Evolutionary conservation across 1,140 invertebrate species (phyloP).

Genomic region (Rhagoletis pomonella): DNA sequence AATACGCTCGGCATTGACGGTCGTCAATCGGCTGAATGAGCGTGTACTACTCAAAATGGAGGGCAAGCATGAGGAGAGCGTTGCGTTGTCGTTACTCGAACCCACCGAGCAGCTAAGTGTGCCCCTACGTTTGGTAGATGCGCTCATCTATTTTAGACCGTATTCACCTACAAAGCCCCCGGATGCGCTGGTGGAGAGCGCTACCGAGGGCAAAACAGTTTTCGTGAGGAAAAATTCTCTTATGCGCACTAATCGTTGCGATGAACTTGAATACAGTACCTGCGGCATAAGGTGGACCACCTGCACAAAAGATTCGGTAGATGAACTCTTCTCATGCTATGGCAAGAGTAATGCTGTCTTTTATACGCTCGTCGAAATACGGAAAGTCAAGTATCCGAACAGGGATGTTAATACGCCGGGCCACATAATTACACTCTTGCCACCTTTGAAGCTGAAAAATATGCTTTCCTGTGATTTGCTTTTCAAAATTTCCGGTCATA

Average conservation of each 20-base stretch:
- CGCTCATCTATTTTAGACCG: slow-evolving; percentile 65
- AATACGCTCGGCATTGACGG: slow-evolving; percentile 90
- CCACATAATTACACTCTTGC: slow-evolving; percentile 88
- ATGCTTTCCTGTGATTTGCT: slow-evolving; percentile 84
- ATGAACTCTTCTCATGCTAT: slow-evolving; percentile 64
- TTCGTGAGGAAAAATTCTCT: slow-evolving; percentile 39
- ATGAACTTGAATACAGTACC: slow-evolving; percentile 65
- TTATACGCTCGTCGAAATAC: slow-evolving; percentile 76
- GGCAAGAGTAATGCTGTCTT: slow-evolving; percentile 62
- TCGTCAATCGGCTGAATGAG: slow-evolving; percentile 86
- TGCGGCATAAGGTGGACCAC: slow-evolving; percentile 66
- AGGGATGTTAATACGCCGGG: slow-evolving; percentile 83
- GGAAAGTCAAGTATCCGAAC: slow-evolving; percentile 86
- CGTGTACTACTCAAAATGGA: slow-evolving; percentile 82
- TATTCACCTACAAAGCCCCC: slow-evolving; percentile 34
- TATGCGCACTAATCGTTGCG: slow-evolving; percentile 46
- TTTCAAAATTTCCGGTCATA: slow-evolving; percentile 76
- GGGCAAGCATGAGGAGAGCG: slow-evolving; percentile 33
- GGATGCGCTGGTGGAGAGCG: background rate
- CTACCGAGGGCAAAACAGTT: background rate
- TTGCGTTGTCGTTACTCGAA: slow-evolving; percentile 59
- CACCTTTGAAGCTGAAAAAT: slow-evolving; percentile 88
- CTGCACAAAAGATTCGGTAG: slow-evolving; percentile 58
- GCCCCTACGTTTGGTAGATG: slow-evolving; percentile 71
- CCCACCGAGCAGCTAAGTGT: slow-evolving; percentile 67